Evolutionary conservation across 2,888 invertebrate species (phyloP).

Genomic region (Helleia helle): DNA sequence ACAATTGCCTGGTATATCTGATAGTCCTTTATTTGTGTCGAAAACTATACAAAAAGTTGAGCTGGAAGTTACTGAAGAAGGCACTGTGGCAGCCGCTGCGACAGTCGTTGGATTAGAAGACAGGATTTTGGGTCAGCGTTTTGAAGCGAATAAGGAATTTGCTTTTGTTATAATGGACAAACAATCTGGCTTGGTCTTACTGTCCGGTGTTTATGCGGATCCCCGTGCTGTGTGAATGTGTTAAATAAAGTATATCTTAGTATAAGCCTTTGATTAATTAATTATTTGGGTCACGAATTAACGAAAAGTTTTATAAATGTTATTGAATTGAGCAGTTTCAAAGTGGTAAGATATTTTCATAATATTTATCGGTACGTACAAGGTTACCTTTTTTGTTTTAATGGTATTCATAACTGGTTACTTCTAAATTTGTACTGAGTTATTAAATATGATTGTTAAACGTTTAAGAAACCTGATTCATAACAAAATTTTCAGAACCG

Average conservation of each 20-base stretch:
- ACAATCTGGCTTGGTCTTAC: constrained; percentile 72
- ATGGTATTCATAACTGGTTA: too few relatives aligned
- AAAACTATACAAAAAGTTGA: constrained; percentile 79
- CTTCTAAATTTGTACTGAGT: too few relatives aligned
- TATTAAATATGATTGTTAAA: too few relatives aligned
- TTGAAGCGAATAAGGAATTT: constrained; percentile 79
- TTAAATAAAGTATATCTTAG: constrained; percentile 6
- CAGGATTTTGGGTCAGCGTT: constrained; percentile 62
- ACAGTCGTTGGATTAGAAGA: constrained; percentile 66
- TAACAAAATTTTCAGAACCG: background rate
- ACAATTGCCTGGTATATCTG: constrained; percentile 75
- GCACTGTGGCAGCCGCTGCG: constrained; percentile 79
- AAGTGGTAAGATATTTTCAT: background rate
- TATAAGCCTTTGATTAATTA: background rate
- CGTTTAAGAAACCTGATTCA: background rate
- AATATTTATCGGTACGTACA: too few relatives aligned
- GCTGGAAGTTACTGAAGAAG: constrained; percentile 83
- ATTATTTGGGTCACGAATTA: background rate
- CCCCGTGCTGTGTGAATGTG: constrained; percentile 33
- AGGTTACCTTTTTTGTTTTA: too few relatives aligned
- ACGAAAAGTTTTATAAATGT: background rate
- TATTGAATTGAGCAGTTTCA: background rate
- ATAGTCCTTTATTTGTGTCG: constrained; percentile 71
- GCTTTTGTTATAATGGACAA: constrained; percentile 78
- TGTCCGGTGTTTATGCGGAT: constrained; percentile 72